Conservation (phyloP, 1,140 invertebrate genomes). For the Diabrotica undecimpunctata region DNA sequence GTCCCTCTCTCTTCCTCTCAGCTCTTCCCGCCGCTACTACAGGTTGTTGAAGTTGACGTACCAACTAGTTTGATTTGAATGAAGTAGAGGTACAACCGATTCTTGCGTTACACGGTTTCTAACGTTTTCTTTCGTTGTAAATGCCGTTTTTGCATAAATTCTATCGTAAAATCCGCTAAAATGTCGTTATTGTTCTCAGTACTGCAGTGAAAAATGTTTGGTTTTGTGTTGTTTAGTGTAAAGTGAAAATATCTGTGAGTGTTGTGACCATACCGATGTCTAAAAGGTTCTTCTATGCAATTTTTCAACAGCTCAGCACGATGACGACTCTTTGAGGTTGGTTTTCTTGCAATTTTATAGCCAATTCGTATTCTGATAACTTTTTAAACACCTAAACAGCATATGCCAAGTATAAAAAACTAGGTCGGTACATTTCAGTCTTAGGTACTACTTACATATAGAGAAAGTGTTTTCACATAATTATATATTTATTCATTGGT, state of each 20-base stretch:
- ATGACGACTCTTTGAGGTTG: background rate
- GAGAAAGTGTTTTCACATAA: background rate
- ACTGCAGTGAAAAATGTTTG: background rate
- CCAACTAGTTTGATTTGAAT: background rate
- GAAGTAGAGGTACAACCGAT: background rate
- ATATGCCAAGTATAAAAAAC: background rate
- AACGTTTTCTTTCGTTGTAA: background rate
- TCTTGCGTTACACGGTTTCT: background rate
- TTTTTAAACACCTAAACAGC: background rate
- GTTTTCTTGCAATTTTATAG: background rate
- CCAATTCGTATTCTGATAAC: background rate
- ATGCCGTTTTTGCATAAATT: background rate
- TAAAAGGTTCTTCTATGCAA: background rate
- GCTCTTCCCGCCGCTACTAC: background rate
- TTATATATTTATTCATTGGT: background rate
- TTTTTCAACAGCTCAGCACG: background rate
- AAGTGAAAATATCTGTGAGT: background rate
- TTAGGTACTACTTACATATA: background rate
- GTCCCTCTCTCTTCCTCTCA: background rate
- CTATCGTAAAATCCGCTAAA: background rate
- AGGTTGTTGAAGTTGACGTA: conserved; percentile 2
- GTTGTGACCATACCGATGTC: background rate
- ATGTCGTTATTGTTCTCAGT: background rate
- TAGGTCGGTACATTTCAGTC: background rate
- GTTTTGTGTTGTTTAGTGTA: background rate